Evolutionary conservation across 2,797 vertebrate genomes (phyloP).

Genomic region (Poeciliopsis presidionis): DNA sequence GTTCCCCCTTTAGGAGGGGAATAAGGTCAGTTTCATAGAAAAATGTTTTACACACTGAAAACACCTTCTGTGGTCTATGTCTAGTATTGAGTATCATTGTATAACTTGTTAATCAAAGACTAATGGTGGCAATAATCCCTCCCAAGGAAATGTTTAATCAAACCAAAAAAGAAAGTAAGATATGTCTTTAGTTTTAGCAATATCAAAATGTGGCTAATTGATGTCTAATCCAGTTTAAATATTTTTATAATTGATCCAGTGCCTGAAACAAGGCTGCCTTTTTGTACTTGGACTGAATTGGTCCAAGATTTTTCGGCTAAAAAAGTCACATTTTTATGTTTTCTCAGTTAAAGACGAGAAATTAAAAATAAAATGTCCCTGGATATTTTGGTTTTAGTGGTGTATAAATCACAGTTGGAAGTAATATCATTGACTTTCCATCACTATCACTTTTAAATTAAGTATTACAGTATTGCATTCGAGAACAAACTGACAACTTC

Average conservation of each 20-base stretch:
- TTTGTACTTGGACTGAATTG: not conserved
- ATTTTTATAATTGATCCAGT: not conserved
- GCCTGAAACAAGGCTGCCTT: not conserved
- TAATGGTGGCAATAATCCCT: not conserved
- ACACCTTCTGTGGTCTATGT: not conserved
- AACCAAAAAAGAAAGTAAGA: not conserved
- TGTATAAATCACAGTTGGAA: not conserved
- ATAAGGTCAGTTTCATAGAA: not conserved
- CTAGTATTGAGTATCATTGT: not conserved
- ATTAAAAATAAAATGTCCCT: not conserved
- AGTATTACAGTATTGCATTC: not conserved
- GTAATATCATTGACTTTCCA: not conserved
- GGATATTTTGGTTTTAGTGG: not conserved
- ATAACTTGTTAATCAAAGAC: not conserved
- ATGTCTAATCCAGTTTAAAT: not conserved
- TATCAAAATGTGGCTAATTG: not conserved
- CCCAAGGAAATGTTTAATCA: not conserved
- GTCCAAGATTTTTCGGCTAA: not conserved
- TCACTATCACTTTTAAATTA: not conserved
- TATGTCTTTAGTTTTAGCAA: not conserved
- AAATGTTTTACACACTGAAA: not conserved
- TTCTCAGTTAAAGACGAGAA: not conserved
- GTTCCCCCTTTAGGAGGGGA: too few relatives aligned
- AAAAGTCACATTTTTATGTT: not conserved
- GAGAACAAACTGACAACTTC: not conserved